Base-by-base conservation (phyloP, 2,888 invertebrate species). In the Smittia sp. region DNA sequence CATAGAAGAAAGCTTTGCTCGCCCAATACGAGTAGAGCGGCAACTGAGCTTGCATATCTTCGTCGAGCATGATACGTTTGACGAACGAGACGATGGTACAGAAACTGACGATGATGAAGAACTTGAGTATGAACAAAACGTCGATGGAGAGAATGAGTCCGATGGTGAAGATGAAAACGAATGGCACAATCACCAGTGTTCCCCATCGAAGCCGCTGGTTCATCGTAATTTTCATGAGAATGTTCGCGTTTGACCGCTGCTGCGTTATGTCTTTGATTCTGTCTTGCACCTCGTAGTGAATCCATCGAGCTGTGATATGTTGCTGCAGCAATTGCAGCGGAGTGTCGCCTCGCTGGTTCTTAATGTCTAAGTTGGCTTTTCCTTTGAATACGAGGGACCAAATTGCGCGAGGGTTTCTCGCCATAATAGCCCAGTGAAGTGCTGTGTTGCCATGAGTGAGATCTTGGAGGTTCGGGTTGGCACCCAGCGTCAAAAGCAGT, bases 1-100 rank as follows among this genome's bases (percentile, higher is more conserved):
- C 87, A 83, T 97, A 97, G 87, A 98, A 94, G 95, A 96, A 97
- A 79, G 91, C 85, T 86, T 98, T 98, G 7, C 97, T 96, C 25
- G 96, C 94, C 79, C 98, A 84, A 83, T 98, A 98, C 75, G 97
- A 90, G 78, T 94, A 92, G 77, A 98, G 88, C 18, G 98, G 98
- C 79, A 97, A 85, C 77, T 95, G 86, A 77, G 92, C 90, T 86
- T 91, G 91, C 77, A 95, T 85, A 79, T 92, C 88, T 78, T 94
- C 93, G 80, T 96, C 95, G 80, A 94, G 93, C 75, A 96, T 85
- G 77, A 90, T 84, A 79, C 89, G 89, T 77, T 91, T 90, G 76
- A 89, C 86, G 77, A 89, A 86, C 83, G 93, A 91, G 79, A 92
- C 86, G 76, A 88, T 83, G 77, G 90, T 87, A 78, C 89, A 91